These are phyloP conservation scores for Myanophis thanlyinensis DNA, from an alignment of 2,113 vertebrate species.

Conservation along the genomic window DNA sequence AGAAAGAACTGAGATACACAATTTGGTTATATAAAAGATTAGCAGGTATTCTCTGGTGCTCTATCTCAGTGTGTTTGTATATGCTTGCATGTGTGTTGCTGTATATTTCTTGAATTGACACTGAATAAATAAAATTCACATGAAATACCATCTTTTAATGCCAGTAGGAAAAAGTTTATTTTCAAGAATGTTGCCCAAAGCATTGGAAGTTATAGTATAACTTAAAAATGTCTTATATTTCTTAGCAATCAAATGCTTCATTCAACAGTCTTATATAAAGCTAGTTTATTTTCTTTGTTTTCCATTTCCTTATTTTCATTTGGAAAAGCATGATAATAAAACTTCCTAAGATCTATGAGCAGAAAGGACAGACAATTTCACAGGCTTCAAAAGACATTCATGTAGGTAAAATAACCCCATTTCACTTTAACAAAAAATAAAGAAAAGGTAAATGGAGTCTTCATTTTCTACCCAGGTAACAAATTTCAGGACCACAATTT, in stretches of 20 bases:
- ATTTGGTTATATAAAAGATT: background rate
- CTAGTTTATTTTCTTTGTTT: slow-evolving; percentile 16
- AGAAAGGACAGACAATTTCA: slow-evolving; percentile 20
- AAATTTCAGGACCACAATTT: background rate
- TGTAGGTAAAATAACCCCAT: slow-evolving; percentile 19
- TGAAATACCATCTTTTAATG: background rate
- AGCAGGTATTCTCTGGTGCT: background rate
- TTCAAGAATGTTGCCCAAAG: slow-evolving; percentile 1
- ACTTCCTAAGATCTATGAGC: slow-evolving; percentile 19
- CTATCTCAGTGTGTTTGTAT: background rate
- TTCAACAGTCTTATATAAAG: slow-evolving; percentile 42
- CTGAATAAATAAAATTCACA: slow-evolving; percentile 11
- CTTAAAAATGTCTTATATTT: slow-evolving; percentile 27
- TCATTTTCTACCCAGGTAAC: background rate
- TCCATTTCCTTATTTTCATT: slow-evolving; percentile 16
- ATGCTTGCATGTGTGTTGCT: background rate
- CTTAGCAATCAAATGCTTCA: slow-evolving; percentile 5
- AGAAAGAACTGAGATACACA: background rate
- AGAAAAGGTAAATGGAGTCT: background rate
- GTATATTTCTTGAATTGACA: slow-evolving; percentile 1
- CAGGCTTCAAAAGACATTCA: slow-evolving; percentile 47
- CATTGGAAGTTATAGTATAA: slow-evolving; percentile 20
- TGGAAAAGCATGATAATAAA: slow-evolving; percentile 22
- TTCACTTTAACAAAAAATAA: background rate
- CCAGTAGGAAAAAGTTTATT: background rate